Percentiles rank a stretch among this genome's conserved stretches.
Conservation (phyloP, 2,888 invertebrate species). For the Pristionchus exspectatus region DNA sequence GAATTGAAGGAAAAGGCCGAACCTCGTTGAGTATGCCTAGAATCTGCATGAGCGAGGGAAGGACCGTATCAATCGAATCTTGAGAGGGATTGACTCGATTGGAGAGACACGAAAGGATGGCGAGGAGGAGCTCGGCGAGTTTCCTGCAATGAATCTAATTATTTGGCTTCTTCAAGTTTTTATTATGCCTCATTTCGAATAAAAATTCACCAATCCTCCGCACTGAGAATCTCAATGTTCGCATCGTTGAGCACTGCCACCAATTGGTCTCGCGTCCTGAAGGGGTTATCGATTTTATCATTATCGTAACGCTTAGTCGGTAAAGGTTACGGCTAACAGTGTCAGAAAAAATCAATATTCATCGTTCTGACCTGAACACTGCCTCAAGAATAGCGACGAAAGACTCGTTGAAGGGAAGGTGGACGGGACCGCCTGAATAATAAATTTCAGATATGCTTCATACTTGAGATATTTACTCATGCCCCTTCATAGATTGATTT, state of each 20-base stretch:
- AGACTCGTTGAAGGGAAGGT: conserved; percentile 68
- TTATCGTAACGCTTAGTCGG: too few species aligned
- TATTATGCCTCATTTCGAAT: background rate
- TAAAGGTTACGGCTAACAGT: too few species aligned
- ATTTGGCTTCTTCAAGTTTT: background rate
- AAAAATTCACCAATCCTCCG: conserved; percentile 55
- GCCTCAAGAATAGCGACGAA: conserved; percentile 66
- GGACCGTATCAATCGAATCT: conserved; percentile 72
- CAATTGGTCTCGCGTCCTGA: conserved; percentile 59
- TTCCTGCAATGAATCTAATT: background rate
- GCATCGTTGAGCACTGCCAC: conserved; percentile 56
- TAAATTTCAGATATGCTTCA: background rate
- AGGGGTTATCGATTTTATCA: background rate
- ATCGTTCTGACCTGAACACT: conserved; percentile 37
- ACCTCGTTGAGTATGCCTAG: conserved; percentile 68
- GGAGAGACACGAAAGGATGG: conserved; percentile 11
- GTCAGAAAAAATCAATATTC: too few species aligned
- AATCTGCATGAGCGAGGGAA: conserved; percentile 73
- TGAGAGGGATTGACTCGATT: conserved; percentile 19
- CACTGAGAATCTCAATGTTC: conserved; percentile 47
- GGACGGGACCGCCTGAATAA: conserved; percentile 62
- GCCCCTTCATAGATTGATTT: background rate
- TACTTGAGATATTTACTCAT: background rate
- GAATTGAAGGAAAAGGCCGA: background rate
- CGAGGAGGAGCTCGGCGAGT: background rate